Evolutionary conservation across 2,797 vertebrate species (phyloP).

Genomic region (Bradypus variegatus): DNA sequence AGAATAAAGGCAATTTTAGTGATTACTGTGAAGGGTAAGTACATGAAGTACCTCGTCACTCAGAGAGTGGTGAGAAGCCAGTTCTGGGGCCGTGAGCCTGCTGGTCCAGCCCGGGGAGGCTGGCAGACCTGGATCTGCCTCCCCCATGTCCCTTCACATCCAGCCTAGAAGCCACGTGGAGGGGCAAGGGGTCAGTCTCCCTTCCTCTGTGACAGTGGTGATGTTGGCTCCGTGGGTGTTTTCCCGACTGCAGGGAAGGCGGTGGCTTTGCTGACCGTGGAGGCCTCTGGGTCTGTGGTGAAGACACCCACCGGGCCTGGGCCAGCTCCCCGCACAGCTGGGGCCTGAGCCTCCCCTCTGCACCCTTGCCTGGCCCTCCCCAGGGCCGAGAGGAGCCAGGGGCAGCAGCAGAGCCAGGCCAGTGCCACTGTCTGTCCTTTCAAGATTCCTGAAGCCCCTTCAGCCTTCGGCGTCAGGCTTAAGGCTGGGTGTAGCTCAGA

Average conservation of each 20-base stretch:
- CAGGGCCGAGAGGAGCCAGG: not conserved
- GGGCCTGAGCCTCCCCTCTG: too few species aligned
- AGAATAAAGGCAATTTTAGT: not conserved
- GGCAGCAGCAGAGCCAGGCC: not conserved
- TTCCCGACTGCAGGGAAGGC: not conserved
- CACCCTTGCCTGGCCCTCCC: too few species aligned
- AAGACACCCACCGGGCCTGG: not conserved
- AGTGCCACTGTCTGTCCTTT: not conserved
- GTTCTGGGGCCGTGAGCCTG: not conserved
- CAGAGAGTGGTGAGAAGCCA: not conserved
- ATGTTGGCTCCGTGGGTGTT: not conserved
- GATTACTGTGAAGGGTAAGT: not conserved
- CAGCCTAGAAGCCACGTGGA: too few species aligned
- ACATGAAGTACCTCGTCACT: too few species aligned
- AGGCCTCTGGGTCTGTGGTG: not conserved
- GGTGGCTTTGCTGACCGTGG: not conserved
- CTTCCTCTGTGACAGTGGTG: not conserved
- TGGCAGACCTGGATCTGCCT: not conserved
- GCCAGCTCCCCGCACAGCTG: too few species aligned
- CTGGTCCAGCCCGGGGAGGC: not conserved
- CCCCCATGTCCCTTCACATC: fast-evolving
- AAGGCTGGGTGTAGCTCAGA: not conserved
- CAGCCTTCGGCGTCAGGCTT: not conserved
- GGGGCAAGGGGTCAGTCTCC: not conserved
- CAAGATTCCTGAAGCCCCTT: not conserved